phyloP scores from a whole-genome alignment of 2,797 vertebrate genomes.

The Lacerta viridis region DNA sequence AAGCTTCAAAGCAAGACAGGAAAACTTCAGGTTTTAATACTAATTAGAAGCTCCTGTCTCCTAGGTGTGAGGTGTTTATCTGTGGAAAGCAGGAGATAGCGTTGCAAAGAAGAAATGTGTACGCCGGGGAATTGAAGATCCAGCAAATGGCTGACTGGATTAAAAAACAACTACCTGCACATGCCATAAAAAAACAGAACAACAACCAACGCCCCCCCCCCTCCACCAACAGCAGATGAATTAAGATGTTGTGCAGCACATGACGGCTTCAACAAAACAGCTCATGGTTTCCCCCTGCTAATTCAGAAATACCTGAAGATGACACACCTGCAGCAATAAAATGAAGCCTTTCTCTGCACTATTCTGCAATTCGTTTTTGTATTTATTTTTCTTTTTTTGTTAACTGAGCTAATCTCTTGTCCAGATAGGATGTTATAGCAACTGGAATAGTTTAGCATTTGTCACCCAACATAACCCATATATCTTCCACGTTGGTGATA shows the following conservation, averaged over 20 bases:
- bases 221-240: slow-evolving; percentile 61
- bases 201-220: slow-evolving; percentile 44
- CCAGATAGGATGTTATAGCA: slow-evolving; percentile 22
- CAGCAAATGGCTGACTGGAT: slow-evolving; percentile 75
- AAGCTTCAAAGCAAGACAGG: slow-evolving; percentile 75
- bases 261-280: slow-evolving; percentile 65
- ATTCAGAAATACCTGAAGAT: slow-evolving; percentile 55
- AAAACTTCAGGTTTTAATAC: slow-evolving; percentile 78
- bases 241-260: slow-evolving; percentile 65
- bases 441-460: not conserved
- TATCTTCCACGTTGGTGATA: not conserved
- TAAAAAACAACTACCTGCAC: slow-evolving; percentile 59
- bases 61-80: slow-evolving; percentile 82
- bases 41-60: slow-evolving; percentile 82
- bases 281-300: slow-evolving; percentile 56
- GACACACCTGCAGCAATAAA: slow-evolving; percentile 31
- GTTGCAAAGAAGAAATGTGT: slow-evolving; percentile 72
- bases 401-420: slow-evolving; percentile 41
- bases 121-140: slow-evolving; percentile 67
- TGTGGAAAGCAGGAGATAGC: slow-evolving; percentile 76
- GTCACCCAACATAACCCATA: not conserved
- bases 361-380: slow-evolving; percentile 21
- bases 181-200: slow-evolving; percentile 48
- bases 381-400: slow-evolving; percentile 38
- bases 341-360: slow-evolving; percentile 31